Base-by-base conservation (phyloP, 2,113 vertebrate genomes). In the Dipodomys spectabilis region DNA sequence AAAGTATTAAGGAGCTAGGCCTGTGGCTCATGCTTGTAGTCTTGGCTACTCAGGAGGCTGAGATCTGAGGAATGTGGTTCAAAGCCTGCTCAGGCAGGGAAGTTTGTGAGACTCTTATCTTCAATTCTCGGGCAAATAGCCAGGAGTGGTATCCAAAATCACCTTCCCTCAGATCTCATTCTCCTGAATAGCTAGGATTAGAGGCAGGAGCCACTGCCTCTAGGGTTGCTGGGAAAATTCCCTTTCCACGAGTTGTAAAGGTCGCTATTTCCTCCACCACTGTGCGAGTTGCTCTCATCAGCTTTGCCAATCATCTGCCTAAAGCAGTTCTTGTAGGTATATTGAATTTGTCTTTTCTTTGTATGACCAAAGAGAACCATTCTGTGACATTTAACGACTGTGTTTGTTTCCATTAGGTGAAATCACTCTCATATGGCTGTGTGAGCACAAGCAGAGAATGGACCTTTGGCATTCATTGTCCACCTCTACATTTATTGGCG, bases 361-460 rank as follows among this genome's bases (percentile, higher is more conserved):
- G 60, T 80, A 18, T 73, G 62, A 57, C 9, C 32, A 19, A 94
- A 4, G 5, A 73, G n/a, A 74, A 78, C 0, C 23, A 67, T 88
- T 89, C 27, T 94, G 12, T 67, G 27, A 53, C 81, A 67, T 72
- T 28, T 45, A 32, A 60, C 30, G 69, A 9, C 4, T 32, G 22
- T 11, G 1, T 75, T 68, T 94, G 30, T 93, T 93, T 95, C 15
- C 18, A 67, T 82, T 73, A 91, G 53, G 35, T 32, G 71, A 19
- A 88, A 60, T 91, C 62, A 35, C 75, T 92, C 16, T 23, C n/a
- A 45, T 15, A 28, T 67, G 60, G 88, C 84, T 7, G 57, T 53
- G 19, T 67, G 57, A 88, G 79, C 23, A 62, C 23, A 72, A 44
- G 9, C n/a, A 11, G 19, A 35, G 7, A 8, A 92, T 39, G 7